Evolutionary conservation across 2,113 vertebrate genomes (phyloP).

Genomic region (Oryzias curvinotus): DNA sequence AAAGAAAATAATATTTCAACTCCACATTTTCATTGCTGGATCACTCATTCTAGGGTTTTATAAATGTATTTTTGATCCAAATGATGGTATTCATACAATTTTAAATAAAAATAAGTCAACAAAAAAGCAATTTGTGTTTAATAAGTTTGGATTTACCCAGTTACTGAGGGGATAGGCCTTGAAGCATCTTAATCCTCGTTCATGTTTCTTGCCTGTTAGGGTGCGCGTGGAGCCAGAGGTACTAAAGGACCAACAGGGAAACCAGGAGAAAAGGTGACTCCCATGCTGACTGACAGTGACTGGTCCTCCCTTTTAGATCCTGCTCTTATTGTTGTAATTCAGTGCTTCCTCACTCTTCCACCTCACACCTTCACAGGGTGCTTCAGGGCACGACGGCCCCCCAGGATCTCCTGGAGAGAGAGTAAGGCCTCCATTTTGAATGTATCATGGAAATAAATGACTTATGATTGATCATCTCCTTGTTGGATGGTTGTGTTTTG

Average conservation of each 20-base stretch:
- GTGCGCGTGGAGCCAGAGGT: conserved; percentile 89
- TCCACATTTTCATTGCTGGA: too few species aligned
- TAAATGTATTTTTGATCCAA: too few species aligned
- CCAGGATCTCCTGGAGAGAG: conserved; percentile 90
- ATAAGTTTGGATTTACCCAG: too few species aligned
- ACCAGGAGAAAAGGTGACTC: conserved; percentile 88
- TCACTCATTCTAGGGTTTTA: too few species aligned
- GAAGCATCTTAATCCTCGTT: neutral
- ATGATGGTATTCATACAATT: too few species aligned
- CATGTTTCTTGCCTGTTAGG: conserved; percentile 69
- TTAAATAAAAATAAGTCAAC: too few species aligned
- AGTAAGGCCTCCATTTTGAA: conserved; percentile 69
- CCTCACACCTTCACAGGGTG: conserved; percentile 76
- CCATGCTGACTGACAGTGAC: conserved; percentile 3
- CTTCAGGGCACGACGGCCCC: conserved; percentile 90
- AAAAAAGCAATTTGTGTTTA: too few species aligned
- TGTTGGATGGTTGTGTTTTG: conserved; percentile 7
- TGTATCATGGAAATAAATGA: neutral
- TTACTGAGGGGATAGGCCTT: too few species aligned
- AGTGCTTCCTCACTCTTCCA: neutral
- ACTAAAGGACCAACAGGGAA: conserved; percentile 92
- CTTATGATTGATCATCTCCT: neutral
- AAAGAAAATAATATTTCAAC: too few species aligned
- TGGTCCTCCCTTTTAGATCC: neutral
- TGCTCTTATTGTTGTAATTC: neutral